Evolutionary conservation across 2,888 invertebrate species (phyloP), one percentile per base, ranked within the genome.

Genomic region (Coelinius sp.): DNA sequence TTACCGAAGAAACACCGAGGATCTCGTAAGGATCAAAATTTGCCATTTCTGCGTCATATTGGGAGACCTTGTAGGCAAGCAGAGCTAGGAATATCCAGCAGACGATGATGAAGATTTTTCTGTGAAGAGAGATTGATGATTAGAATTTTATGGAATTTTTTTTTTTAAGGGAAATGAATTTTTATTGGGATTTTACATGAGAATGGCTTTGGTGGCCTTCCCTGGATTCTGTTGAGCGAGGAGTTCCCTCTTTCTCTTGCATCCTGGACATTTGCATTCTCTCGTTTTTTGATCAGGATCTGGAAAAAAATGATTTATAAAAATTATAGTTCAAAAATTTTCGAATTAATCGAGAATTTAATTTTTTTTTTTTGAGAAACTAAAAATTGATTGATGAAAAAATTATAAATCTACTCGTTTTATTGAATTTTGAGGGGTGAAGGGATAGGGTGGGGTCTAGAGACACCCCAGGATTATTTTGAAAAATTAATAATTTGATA

Each of bases 11-110:
- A 77, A 99, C 91, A 62, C 94, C 95, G 73, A 99, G 90, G 84
- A 99, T 98, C 86, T 96, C 96, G 89, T 97, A 99, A 0, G 99
- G 99, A 91, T 99, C 99, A 90, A 99, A 99, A 88, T 98, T 99
- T 6, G 97, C 95, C 93, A 97, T 96, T 90, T 99, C 98, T 89
- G 97, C 96, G 87, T 99, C 98, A 89, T 98, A 97, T 88, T 97
- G 96, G 0, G 97, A 97, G 41, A 97, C 96, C 90, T 96, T 96
- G 86, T 96, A 96, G 1, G 96, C 94, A 80, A 97, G 89, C 74
- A 96, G 92, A 69, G 93, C 91, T 79, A 97, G 91, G 66, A 94
- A 87, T 20, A 93, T 89, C 97, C 97, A 97, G 81, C 97, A 97
- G 76, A 91, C 88, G 73, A 96, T 90, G 67, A 97, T 93, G 14